Evolutionary conservation across 2,888 invertebrate genomes (phyloP).

Genomic region (Gastrophysa polygoni): DNA sequence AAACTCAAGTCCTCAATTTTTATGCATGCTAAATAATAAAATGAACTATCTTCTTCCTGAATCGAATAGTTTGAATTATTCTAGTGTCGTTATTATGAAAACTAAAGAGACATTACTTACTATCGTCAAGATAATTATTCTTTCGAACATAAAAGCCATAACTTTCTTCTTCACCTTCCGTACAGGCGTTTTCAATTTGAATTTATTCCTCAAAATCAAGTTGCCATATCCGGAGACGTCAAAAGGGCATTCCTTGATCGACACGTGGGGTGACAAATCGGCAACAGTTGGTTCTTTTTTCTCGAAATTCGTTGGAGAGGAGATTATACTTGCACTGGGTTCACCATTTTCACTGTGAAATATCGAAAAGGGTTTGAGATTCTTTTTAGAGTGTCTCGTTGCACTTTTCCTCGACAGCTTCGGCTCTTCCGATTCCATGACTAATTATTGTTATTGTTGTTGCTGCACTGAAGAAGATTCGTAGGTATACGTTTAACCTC

Average conservation of each 20-base stretch:
- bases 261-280: constrained; percentile 23
- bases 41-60: constrained; percentile 61
- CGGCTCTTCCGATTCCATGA: constrained; percentile 17
- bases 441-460: no score
- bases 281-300: constrained; percentile 24
- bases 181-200: constrained; percentile 45
- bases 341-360: constrained; percentile 18
- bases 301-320: constrained; percentile 33
- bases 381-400: constrained; percentile 16
- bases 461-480: neutral
- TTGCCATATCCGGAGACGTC: constrained; percentile 50
- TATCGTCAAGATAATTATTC: constrained; percentile 50
- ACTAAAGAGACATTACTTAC: constrained; percentile 31
- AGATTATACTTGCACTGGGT: constrained; percentile 25
- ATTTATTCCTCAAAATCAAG: constrained; percentile 48
- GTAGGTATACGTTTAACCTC: neutral
- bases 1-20: constrained; percentile 36
- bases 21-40: constrained; percentile 38
- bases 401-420: constrained; percentile 12
- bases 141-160: constrained; percentile 52
- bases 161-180: constrained; percentile 47
- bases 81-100: no score
- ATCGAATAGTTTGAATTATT: no score
- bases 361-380: constrained; percentile 12
- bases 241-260: constrained; percentile 51